Conservation (phyloP, 37 sponge, comb jelly and placozoan species). For the Ianthella basta region DNA sequence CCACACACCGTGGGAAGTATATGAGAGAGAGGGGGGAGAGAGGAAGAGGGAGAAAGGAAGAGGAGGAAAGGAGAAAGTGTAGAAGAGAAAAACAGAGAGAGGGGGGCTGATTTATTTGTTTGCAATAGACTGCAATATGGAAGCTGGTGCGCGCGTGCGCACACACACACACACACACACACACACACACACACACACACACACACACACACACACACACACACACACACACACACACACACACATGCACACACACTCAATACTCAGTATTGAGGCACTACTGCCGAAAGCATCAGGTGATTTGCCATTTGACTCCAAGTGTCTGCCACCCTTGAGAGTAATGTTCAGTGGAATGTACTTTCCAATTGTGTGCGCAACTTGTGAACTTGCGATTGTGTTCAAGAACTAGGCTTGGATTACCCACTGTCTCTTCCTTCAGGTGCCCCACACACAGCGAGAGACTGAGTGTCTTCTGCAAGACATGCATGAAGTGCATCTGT, state of each 20-base stretch:
- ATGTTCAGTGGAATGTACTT: constrained; percentile 31
- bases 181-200: constrained; percentile 43
- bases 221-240: constrained; percentile 11
- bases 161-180: not conserved
- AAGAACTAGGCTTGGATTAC: too few relatives aligned
- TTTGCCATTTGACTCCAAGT: too few relatives aligned
- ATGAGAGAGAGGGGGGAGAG: too few relatives aligned
- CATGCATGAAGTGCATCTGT: constrained; percentile 80
- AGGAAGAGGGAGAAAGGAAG: too few relatives aligned
- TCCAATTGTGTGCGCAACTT: too few relatives aligned
- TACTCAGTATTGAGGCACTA: not conserved
- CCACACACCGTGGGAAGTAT: too few relatives aligned
- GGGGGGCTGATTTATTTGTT: too few relatives aligned
- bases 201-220: constrained; percentile 14
- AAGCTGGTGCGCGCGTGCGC: not conserved
- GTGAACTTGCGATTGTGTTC: too few relatives aligned
- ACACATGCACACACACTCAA: constrained; percentile 32
- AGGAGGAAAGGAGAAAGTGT: too few relatives aligned
- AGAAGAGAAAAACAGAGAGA: too few relatives aligned
- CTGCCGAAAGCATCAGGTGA: not conserved
- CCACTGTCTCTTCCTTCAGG: not conserved
- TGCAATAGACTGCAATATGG: not conserved
- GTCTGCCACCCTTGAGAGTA: not conserved
- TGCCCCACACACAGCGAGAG: constrained; percentile 60
- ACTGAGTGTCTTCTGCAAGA: constrained; percentile 82